Evolutionary conservation across 2,888 invertebrate genomes (phyloP).

Genomic region (Nomada flava): DNA sequence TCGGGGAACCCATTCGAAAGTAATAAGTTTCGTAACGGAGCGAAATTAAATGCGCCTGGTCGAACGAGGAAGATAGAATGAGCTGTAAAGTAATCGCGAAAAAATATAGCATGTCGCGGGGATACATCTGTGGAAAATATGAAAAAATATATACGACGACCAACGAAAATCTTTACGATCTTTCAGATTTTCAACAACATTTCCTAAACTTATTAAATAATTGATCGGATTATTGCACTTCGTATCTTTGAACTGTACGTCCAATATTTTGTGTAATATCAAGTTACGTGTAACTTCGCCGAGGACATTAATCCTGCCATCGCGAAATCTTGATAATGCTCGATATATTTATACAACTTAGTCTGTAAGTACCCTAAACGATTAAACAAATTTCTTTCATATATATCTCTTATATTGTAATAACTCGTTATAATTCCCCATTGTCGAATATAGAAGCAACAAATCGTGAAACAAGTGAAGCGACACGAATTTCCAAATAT

Average conservation of each 20-base stretch:
- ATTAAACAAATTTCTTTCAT: background rate
- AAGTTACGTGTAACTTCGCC: no score
- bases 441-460: background rate
- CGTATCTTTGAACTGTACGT: background rate
- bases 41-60: background rate
- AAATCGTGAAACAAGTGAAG: background rate
- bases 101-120: background rate
- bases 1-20: background rate
- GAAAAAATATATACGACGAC: background rate
- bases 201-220: slow-evolving; percentile 2
- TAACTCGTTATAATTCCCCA: background rate
- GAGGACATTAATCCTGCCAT: background rate
- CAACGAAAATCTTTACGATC: background rate
- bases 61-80: background rate
- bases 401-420: slow-evolving; percentile 12
- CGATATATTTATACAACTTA: background rate
- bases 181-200: background rate
- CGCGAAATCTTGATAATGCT: background rate
- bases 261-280: no score
- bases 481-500: no score
- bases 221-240: slow-evolving; percentile 19
- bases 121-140: background rate
- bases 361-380: background rate
- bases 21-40: background rate
- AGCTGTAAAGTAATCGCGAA: no score